A percentile compares a stretch with the other conserved stretches of the same genome.
These are phyloP conservation scores for Brachyptera risi DNA, from an alignment of 2,888 invertebrate species.

Conservation along the genomic window DNA sequence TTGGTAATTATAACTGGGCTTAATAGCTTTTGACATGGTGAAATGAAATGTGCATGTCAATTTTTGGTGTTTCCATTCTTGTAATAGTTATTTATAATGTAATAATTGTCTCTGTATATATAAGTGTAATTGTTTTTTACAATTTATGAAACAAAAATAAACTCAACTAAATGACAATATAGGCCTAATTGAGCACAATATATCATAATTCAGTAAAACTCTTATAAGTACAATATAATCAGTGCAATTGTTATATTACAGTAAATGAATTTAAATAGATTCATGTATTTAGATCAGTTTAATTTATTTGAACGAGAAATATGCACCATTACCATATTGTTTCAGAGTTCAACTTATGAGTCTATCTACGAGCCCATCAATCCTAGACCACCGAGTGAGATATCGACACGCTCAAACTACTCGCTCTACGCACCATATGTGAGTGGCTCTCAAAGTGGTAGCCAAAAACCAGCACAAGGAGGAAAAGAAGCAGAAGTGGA, in stretches of 20 bases:
- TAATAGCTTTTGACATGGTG: not conserved
- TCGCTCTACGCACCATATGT: slow-evolving; percentile 64
- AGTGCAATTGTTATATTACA: no score
- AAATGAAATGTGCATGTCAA: no score
- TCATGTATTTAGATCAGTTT: no score
- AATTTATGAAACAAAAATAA: no score
- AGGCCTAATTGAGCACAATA: not conserved
- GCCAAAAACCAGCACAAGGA: slow-evolving; percentile 22
- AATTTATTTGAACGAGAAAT: not conserved
- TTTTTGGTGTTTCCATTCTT: no score
- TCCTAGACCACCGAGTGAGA: slow-evolving; percentile 69
- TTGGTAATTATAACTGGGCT: no score
- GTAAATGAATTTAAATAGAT: no score
- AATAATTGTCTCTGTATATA: no score
- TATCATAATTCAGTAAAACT: no score
- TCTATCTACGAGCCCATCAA: slow-evolving; percentile 91
- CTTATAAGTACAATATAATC: not conserved
- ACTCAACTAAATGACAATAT: no score
- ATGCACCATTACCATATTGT: slow-evolving; percentile 26
- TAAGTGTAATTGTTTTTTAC: no score
- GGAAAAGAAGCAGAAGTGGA: slow-evolving; percentile 82
- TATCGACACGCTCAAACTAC: slow-evolving; percentile 63
- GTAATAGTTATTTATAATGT: no score
- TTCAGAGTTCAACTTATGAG: slow-evolving; percentile 70
- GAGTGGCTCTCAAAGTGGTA: slow-evolving; percentile 37